phyloP scores from a whole-genome alignment of 2,797 vertebrate genomes.

The Myiothlypis chrysogaster region DNA sequence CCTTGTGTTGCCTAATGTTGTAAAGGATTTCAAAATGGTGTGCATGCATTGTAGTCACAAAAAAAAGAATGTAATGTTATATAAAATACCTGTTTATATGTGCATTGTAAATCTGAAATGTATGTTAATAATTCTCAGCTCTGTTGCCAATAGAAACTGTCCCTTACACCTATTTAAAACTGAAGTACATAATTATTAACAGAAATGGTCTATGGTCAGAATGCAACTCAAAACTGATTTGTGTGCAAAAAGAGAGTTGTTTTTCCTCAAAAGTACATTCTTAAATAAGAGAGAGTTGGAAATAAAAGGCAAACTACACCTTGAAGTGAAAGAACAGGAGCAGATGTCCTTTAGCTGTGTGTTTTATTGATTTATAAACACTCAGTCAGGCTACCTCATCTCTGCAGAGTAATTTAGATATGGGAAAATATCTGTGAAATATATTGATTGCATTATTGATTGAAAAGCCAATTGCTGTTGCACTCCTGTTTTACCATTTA shows the following conservation, averaged over 20 bases:
- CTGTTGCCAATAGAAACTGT: constrained; percentile 32
- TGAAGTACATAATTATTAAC: constrained; percentile 52
- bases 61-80: constrained; percentile 9
- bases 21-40: neutral
- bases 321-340: constrained; percentile 77
- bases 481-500: constrained; percentile 84
- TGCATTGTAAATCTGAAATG: constrained; percentile 45
- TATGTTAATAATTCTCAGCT: constrained; percentile 24
- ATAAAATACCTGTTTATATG: constrained; percentile 17
- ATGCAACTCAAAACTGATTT: constrained; percentile 62
- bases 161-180: constrained; percentile 42
- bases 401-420: constrained; percentile 86
- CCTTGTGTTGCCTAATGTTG: neutral
- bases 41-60: neutral
- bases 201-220: constrained; percentile 45
- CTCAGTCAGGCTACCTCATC: constrained; percentile 80
- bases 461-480: constrained; percentile 87
- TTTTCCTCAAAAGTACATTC: constrained; percentile 70
- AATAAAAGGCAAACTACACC: constrained; percentile 75
- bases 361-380: constrained; percentile 85
- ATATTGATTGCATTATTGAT: constrained; percentile 86
- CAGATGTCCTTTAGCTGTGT: constrained; percentile 79
- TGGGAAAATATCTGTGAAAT: constrained; percentile 88
- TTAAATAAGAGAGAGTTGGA: constrained; percentile 71
- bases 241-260: constrained; percentile 48